These are phyloP conservation scores for Anodontia alba DNA, from an alignment of 2,888 invertebrate species.

Conservation along the genomic window DNA sequence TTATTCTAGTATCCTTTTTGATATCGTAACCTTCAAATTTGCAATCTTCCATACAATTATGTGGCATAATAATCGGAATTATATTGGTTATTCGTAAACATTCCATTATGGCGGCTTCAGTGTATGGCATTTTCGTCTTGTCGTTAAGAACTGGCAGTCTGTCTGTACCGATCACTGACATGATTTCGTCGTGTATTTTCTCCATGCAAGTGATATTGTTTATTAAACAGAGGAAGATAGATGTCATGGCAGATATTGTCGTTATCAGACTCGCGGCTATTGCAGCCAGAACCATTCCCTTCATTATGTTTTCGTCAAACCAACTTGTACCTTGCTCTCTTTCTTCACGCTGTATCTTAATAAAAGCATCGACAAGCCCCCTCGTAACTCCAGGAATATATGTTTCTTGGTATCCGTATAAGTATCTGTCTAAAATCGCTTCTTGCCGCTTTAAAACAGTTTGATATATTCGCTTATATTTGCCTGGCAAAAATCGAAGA, in stretches of 20 bases:
- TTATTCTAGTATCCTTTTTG: conserved; percentile 70
- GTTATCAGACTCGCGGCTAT: neutral
- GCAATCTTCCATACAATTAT: conserved; percentile 68
- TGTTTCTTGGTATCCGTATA: neutral
- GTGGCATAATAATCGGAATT: conserved; percentile 64
- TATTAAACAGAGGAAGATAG: neutral
- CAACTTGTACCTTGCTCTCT: neutral
- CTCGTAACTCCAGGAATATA: neutral
- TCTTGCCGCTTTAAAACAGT: neutral
- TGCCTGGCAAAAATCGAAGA: neutral
- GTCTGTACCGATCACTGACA: conserved; percentile 80
- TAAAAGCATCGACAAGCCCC: neutral
- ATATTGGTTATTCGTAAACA: conserved; percentile 66
- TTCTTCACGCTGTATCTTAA: neutral
- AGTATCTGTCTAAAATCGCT: neutral
- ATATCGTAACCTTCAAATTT: conserved; percentile 74
- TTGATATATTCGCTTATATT: neutral
- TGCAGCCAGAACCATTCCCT: neutral
- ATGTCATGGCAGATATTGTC: neutral
- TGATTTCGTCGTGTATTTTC: conserved; percentile 49
- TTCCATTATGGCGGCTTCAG: conserved; percentile 78
- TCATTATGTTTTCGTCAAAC: neutral
- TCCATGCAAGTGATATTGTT: neutral
- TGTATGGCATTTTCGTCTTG: conserved; percentile 60
- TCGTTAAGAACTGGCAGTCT: conserved; percentile 62